Percentiles rank a stretch among this genome's conserved stretches.
These are phyloP conservation scores for Boulengeromyrus knoepffleri DNA, from an alignment of 2,113 vertebrate species.

Conservation along the genomic window DNA sequence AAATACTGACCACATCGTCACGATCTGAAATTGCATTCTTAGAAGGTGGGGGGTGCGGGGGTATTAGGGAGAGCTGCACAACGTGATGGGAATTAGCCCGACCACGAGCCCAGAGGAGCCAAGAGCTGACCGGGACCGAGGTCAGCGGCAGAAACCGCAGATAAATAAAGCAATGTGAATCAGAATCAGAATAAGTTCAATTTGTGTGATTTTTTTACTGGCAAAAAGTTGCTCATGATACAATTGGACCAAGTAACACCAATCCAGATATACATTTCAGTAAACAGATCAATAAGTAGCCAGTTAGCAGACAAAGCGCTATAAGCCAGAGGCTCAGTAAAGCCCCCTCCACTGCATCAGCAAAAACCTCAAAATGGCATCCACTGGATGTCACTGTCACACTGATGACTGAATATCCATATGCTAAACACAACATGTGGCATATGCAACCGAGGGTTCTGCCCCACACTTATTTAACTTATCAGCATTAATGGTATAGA, in stretches of 20 bases:
- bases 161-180: neutral
- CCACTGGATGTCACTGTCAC: neutral
- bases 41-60: neutral
- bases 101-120: neutral
- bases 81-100: conserved; percentile 5
- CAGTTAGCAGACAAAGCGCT: neutral
- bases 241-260: neutral
- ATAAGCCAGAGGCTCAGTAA: neutral
- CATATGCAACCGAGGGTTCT: neutral
- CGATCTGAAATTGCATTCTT: neutral
- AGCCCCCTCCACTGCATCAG: neutral
- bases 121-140: neutral
- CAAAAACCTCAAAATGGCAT: neutral
- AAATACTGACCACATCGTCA: neutral
- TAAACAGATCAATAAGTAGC: neutral
- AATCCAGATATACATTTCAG: neutral
- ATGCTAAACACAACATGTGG: neutral
- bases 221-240: neutral
- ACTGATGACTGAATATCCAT: neutral
- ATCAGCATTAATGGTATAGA: neutral
- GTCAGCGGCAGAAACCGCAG: neutral
- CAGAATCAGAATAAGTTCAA: neutral
- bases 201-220: neutral
- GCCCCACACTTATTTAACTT: neutral
- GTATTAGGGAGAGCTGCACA: neutral